phyloP scores from a whole-genome alignment of 2,888 invertebrate species.

The Leptura quadrifasciata region DNA sequence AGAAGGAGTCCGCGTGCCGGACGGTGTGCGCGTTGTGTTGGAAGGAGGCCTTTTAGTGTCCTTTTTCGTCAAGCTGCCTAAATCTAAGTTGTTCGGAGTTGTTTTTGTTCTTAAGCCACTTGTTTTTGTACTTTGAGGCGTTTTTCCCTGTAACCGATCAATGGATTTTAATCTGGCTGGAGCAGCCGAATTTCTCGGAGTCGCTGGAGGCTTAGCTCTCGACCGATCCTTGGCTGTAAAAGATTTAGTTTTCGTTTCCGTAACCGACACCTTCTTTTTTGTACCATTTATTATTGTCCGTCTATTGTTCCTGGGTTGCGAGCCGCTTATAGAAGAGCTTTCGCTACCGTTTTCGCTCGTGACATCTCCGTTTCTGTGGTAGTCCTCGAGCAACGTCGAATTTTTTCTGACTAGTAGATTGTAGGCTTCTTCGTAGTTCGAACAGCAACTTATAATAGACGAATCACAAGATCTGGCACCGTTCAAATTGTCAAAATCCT shows the following conservation, averaged over 20 bases:
- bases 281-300: slow-evolving; percentile 62
- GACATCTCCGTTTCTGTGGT: slow-evolving; percentile 73
- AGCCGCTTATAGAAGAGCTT: slow-evolving; percentile 82
- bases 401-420: slow-evolving; percentile 73
- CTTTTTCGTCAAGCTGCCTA: slow-evolving; percentile 52
- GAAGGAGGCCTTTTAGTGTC: slow-evolving; percentile 51
- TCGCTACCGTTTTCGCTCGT: slow-evolving; percentile 86
- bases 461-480: slow-evolving; percentile 85
- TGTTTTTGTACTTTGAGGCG: slow-evolving; percentile 62
- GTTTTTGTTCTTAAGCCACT: slow-evolving; percentile 61
- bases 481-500: slow-evolving; percentile 75
- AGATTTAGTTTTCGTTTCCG: slow-evolving; percentile 68
- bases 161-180: slow-evolving; percentile 75
- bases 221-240: slow-evolving; percentile 61
- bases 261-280: slow-evolving; percentile 59
- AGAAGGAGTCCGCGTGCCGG: slow-evolving; percentile 71
- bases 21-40: slow-evolving; percentile 48
- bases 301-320: slow-evolving; percentile 70
- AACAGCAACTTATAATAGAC: slow-evolving; percentile 86
- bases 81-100: slow-evolving; percentile 64
- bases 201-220: slow-evolving; percentile 66
- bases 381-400: slow-evolving; percentile 71
- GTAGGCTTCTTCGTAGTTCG: slow-evolving; percentile 81
- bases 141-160: slow-evolving; percentile 63
- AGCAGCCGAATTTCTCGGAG: slow-evolving; percentile 61